Percentiles rank a stretch among this genome's conserved stretches.
phyloP scores from a whole-genome alignment of 1,140 invertebrate genomes.

The Saccostrea echinata region DNA sequence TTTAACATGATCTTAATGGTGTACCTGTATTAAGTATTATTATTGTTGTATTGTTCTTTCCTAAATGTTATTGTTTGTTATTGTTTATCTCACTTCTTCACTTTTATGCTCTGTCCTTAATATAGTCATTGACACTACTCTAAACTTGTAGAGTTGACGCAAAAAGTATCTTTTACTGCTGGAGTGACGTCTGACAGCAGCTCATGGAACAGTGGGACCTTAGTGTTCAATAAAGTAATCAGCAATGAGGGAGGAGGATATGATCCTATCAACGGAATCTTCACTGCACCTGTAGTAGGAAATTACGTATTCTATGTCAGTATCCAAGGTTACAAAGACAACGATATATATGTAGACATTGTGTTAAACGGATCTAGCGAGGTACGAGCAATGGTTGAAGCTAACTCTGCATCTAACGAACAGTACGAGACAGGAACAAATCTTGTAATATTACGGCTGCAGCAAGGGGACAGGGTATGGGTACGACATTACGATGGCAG shows the following conservation, averaged over 20 bases:
- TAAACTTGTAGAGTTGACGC: background rate
- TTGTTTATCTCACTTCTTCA: too few relatives aligned
- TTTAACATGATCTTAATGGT: too few relatives aligned
- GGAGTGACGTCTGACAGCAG: background rate
- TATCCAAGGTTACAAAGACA: background rate
- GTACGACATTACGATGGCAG: background rate
- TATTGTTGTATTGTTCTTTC: too few relatives aligned
- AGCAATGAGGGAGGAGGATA: too few relatives aligned
- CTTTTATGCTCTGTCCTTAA: too few relatives aligned
- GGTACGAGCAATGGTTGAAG: background rate
- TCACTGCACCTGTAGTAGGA: too few relatives aligned
- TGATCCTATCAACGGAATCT: too few relatives aligned
- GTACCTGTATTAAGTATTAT: too few relatives aligned
- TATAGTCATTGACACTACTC: too few relatives aligned
- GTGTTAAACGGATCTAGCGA: background rate
- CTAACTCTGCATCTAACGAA: background rate
- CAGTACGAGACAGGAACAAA: background rate
- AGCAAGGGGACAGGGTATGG: background rate
- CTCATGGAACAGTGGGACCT: background rate
- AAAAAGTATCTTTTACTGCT: background rate
- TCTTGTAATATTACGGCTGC: background rate
- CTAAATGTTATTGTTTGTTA: too few relatives aligned
- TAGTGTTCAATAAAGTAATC: background rate
- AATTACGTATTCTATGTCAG: background rate
- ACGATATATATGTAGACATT: background rate